Percentiles rank a stretch among this genome's conserved stretches.
Evolutionary conservation across 2,113 vertebrate genomes (phyloP).

Genomic region (Ceyx margarethae): DNA sequence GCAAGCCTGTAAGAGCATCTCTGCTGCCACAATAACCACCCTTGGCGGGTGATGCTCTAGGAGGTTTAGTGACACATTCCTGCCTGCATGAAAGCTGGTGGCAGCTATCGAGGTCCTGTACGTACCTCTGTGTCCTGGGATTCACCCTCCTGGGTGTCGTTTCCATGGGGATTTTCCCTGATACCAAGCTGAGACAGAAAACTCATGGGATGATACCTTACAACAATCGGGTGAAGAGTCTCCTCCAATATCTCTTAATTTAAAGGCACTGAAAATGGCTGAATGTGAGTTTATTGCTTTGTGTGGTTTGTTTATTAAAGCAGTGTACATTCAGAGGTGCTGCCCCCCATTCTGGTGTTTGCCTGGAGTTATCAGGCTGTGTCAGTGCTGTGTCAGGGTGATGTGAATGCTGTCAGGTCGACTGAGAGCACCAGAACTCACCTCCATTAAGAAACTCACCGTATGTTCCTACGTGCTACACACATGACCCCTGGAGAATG

Average conservation of each 20-base stretch:
- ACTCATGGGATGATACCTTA: neutral
- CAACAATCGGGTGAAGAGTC: neutral
- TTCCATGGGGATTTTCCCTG: neutral
- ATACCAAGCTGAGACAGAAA: neutral
- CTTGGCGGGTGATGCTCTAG: neutral
- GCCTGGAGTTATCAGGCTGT: neutral
- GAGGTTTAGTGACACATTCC: neutral
- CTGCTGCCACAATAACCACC: neutral
- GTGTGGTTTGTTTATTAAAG: neutral
- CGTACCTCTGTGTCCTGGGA: neutral
- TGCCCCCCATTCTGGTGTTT: neutral
- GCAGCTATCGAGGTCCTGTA: neutral
- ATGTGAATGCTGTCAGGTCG: neutral
- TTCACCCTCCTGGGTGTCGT: neutral
- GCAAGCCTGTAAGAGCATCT: neutral
- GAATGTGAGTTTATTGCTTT: neutral
- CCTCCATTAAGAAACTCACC: neutral
- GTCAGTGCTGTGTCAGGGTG: neutral
- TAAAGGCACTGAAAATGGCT: neutral
- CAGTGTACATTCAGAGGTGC: neutral
- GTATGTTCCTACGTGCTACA: fast-evolving
- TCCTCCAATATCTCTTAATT: neutral
- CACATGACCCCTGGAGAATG: neutral
- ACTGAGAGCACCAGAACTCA: neutral
- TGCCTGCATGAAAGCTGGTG: neutral